These are phyloP conservation scores for Prosapia bicincta DNA, from an alignment of 2,888 invertebrate species.

Conservation along the genomic window DNA sequence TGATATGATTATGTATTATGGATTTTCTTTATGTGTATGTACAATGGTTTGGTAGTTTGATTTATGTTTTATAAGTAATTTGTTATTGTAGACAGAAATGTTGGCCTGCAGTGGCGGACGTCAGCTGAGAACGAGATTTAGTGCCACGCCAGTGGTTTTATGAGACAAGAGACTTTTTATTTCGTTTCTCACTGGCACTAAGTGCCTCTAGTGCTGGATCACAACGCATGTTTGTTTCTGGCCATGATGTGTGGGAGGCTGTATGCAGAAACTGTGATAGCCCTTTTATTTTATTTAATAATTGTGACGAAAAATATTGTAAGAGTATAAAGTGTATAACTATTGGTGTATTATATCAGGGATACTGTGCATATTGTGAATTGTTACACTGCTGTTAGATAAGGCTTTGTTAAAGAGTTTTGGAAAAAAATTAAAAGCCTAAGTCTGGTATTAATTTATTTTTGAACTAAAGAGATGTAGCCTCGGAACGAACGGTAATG, in stretches of 20 bases:
- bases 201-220: constrained; percentile 27
- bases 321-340: background rate
- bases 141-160: constrained; percentile 8
- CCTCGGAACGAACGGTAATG: constrained; percentile 2
- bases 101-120: constrained; percentile 27
- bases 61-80: background rate
- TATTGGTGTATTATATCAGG: constrained; percentile 27
- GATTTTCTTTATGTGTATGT: no score
- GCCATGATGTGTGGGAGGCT: background rate
- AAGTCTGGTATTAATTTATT: constrained; percentile 16
- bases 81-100: constrained; percentile 19
- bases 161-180: constrained; percentile 20
- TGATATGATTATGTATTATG: no score
- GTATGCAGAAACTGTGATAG: constrained; percentile 24
- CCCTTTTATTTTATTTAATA: constrained; percentile 22
- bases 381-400: constrained; percentile 23
- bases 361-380: constrained; percentile 13
- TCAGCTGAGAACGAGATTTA: constrained; percentile 26
- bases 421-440: background rate
- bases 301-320: background rate
- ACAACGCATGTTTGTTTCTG: constrained; percentile 10
- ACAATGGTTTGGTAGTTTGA: no score
- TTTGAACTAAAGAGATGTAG: constrained; percentile 16
- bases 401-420: background rate
- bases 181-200: constrained; percentile 20